Conservation (phyloP, 2,113 vertebrate species). For the Zeus faber region DNA sequence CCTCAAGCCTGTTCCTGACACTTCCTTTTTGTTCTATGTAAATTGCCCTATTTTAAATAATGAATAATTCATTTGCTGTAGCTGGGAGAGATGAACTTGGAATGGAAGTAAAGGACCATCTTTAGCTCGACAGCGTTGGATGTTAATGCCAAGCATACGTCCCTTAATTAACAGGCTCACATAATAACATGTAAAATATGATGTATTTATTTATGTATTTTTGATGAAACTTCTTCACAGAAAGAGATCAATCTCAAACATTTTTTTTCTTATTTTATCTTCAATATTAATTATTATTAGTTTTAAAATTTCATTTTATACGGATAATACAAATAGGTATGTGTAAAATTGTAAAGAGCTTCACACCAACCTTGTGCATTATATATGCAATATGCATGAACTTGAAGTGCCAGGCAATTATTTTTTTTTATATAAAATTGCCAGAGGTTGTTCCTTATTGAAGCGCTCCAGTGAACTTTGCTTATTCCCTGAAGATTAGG, state of each 20-base stretch:
- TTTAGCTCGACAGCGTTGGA: conserved; percentile 23
- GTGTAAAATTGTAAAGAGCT: too few species aligned
- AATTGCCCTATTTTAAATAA: conserved; percentile 15
- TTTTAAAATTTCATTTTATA: too few species aligned
- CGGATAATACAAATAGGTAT: too few species aligned
- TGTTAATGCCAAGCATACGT: conserved; percentile 20
- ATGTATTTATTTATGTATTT: neutral
- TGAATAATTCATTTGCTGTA: conserved; percentile 46
- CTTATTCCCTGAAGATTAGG: too few species aligned
- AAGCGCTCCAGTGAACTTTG: too few species aligned
- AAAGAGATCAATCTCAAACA: neutral
- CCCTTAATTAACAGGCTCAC: conserved; percentile 17
- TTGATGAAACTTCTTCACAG: conserved; percentile 1
- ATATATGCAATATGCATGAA: too few species aligned
- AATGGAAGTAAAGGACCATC: conserved; percentile 2
- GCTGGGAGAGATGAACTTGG: conserved; percentile 23
- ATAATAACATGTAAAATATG: conserved; percentile 24
- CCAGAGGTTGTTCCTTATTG: too few species aligned
- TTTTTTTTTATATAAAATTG: too few species aligned
- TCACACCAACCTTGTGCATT: too few species aligned
- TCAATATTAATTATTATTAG: too few species aligned
- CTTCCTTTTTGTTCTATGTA: neutral
- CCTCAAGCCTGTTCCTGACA: conserved; percentile 15
- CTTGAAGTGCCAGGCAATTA: too few species aligned
- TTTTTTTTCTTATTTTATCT: too few species aligned